Conservation (phyloP, 2,888 invertebrate genomes). For the Caenorhabditis uteleia region DNA sequence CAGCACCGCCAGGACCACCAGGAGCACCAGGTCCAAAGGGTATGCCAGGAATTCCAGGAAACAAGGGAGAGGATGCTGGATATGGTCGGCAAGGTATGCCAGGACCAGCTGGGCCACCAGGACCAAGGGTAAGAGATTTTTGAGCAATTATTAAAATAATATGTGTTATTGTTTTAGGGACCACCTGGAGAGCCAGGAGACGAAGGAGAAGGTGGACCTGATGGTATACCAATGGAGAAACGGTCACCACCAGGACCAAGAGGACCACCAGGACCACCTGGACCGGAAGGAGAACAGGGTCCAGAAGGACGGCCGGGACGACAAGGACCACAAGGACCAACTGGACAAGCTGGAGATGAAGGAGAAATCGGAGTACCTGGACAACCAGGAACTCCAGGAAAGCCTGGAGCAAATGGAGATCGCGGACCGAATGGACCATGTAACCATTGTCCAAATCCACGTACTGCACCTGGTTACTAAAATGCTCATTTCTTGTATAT, state of each 20-base stretch:
- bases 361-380: conserved; percentile 49
- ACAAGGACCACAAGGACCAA: conserved; percentile 46
- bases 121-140: conserved; percentile 28
- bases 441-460: conserved; percentile 54
- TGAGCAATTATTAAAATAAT: not conserved
- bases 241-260: conserved; percentile 49
- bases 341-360: conserved; percentile 50
- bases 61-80: conserved; percentile 30
- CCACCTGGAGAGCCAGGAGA: conserved; percentile 48
- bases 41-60: conserved; percentile 40
- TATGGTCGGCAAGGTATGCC: conserved; percentile 39
- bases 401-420: conserved; percentile 43
- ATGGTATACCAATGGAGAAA: conserved; percentile 46
- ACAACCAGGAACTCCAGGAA: conserved; percentile 48
- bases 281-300: conserved; percentile 40
- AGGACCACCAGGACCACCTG: conserved; percentile 43
- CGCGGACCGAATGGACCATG: conserved; percentile 53
- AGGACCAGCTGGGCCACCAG: conserved; percentile 39
- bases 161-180: conserved; percentile 29
- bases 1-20: conserved; percentile 42
- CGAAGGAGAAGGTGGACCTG: conserved; percentile 52
- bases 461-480: conserved; percentile 60
- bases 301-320: conserved; percentile 39
- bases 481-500: too few relatives aligned
- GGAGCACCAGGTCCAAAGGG: conserved; percentile 51